A percentile compares a stretch with the other conserved stretches of the same genome.
phyloP scores from a whole-genome alignment of 2,888 invertebrate species.

The Antheraea assamensis region DNA sequence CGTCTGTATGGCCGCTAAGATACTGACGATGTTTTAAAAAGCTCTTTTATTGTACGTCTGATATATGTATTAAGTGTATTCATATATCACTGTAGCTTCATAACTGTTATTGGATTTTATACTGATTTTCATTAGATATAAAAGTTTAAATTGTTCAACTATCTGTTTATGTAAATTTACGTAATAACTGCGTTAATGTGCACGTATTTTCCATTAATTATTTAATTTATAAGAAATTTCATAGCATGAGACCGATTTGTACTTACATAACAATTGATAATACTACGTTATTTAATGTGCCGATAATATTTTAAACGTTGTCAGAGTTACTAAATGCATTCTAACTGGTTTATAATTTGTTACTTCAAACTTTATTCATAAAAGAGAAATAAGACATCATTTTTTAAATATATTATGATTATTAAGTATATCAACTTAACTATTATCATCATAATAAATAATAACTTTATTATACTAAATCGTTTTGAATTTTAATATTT shows the following conservation, averaged over 20 bases:
- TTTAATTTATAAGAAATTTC: background rate
- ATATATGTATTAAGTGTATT: conserved; percentile 45
- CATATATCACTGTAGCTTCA: conserved; percentile 29
- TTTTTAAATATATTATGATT: background rate
- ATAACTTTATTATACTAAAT: background rate
- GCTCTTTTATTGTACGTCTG: conserved; percentile 76
- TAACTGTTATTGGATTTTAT: conserved; percentile 33
- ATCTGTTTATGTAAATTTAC: background rate
- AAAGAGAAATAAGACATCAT: background rate
- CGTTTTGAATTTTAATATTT: conserved; percentile 14
- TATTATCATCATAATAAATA: background rate
- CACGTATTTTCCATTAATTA: background rate
- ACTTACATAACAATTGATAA: background rate
- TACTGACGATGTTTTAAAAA: conserved; percentile 75
- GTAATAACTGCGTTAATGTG: background rate
- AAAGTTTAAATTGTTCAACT: conserved; percentile 33
- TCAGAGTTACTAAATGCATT: background rate
- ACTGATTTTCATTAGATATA: conserved; percentile 39
- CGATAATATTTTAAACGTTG: background rate
- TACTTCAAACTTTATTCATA: background rate
- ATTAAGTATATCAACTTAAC: background rate
- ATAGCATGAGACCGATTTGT: background rate
- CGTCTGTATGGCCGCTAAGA: conserved; percentile 66
- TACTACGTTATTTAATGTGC: background rate
- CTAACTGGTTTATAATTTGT: background rate